phyloP scores from a whole-genome alignment of 53 echinoderm and acorn worm species.

The Arbacia lixula region DNA sequence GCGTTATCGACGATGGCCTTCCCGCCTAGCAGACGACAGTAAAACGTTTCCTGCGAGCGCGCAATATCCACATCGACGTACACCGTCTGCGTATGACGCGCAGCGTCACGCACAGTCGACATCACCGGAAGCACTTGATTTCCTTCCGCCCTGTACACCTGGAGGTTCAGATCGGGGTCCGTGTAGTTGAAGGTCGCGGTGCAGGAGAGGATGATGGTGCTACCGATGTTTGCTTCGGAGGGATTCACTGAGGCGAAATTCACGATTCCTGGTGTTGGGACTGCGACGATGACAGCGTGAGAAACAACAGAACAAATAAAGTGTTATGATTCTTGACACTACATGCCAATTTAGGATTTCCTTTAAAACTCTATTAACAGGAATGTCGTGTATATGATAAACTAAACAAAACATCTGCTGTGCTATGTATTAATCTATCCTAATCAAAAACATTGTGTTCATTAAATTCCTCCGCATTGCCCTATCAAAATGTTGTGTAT shows the following conservation, averaged over 20 bases:
- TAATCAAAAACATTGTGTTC: too few species aligned
- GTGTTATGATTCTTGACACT: too few species aligned
- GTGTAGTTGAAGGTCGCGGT: slow-evolving; percentile 40
- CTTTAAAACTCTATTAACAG: too few species aligned
- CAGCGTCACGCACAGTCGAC: slow-evolving; percentile 5
- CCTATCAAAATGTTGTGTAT: too few species aligned
- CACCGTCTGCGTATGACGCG: slow-evolving; percentile 14
- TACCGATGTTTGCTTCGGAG: slow-evolving; percentile 29
- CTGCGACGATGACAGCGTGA: too few species aligned
- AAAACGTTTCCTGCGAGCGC: neutral
- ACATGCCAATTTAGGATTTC: too few species aligned
- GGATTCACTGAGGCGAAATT: slow-evolving; percentile 5
- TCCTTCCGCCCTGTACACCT: slow-evolving; percentile 9
- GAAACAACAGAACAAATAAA: too few species aligned
- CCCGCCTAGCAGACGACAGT: slow-evolving; percentile 22
- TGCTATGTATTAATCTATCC: too few species aligned
- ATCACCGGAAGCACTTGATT: neutral
- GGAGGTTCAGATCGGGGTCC: slow-evolving; percentile 4
- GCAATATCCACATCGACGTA: slow-evolving; percentile 6
- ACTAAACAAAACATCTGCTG: too few species aligned
- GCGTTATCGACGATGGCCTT: slow-evolving; percentile 23
- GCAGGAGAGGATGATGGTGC: slow-evolving; percentile 11
- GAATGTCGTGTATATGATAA: too few species aligned
- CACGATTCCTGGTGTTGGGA: slow-evolving; percentile 7
- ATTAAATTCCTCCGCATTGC: too few species aligned